Evolutionary conservation across 2,888 invertebrate genomes (phyloP).

Genomic region (Lobophora halterata): DNA sequence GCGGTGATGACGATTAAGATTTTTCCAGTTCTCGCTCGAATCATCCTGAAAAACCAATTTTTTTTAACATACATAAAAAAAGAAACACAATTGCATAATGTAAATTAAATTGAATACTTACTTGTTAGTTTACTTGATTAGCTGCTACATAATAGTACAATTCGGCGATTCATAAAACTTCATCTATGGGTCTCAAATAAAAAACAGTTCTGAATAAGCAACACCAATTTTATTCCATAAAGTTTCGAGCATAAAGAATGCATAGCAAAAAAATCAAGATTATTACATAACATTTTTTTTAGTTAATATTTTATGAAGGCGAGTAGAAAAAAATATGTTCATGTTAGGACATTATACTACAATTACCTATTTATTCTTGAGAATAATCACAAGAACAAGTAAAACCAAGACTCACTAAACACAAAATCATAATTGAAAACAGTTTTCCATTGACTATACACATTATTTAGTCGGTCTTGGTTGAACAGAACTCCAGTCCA

Average conservation of each 20-base stretch:
- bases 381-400: constrained; percentile 61
- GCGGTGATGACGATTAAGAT: too few relatives aligned
- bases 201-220: constrained; percentile 45
- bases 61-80: too few relatives aligned
- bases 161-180: too few relatives aligned
- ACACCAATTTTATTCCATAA: constrained; percentile 66
- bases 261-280: constrained; percentile 51
- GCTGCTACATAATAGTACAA: too few relatives aligned
- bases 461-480: constrained; percentile 80
- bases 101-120: too few relatives aligned
- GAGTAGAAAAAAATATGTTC: constrained; percentile 24
- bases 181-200: constrained; percentile 9
- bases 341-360: constrained; percentile 31
- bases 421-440: constrained; percentile 59
- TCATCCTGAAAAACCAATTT: too few relatives aligned
- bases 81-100: too few relatives aligned
- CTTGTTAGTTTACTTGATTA: too few relatives aligned
- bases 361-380: constrained; percentile 45
- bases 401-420: constrained; percentile 82
- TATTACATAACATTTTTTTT: constrained; percentile 21
- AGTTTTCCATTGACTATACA: constrained; percentile 55
- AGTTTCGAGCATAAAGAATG: constrained; percentile 64
- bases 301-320: constrained; percentile 16
- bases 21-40: too few relatives aligned
- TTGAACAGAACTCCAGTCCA: constrained; percentile 80